Percentiles rank a stretch among this genome's conserved stretches.
Conservation (phyloP, 2,888 invertebrate species). For the Cerastis leucographa region DNA sequence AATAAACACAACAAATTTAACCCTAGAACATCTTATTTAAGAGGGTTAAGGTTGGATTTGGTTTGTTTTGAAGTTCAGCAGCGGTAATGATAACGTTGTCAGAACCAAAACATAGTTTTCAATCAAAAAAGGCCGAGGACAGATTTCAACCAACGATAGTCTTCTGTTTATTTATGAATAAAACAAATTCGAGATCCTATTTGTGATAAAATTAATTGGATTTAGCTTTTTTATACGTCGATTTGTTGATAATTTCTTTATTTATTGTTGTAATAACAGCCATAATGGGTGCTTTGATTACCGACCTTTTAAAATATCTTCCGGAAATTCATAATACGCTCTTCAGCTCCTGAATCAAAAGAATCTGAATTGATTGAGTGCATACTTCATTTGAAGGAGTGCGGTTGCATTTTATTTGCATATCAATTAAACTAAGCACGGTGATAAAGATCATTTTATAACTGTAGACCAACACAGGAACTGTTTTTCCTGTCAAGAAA, state of each 20-base stretch:
- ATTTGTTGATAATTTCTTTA: constrained; percentile 68
- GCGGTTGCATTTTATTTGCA: constrained; percentile 36
- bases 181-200: constrained; percentile 73
- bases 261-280: constrained; percentile 60
- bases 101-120: constrained; percentile 69
- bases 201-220: constrained; percentile 71
- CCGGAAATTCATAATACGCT: constrained; percentile 60
- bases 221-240: constrained; percentile 65
- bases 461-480: not conserved
- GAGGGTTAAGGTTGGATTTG: constrained; percentile 5
- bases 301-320: constrained; percentile 45
- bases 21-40: not conserved
- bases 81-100: constrained; percentile 39
- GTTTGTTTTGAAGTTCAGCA: not conserved
- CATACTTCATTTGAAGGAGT: constrained; percentile 5
- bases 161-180: constrained; percentile 68
- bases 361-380: constrained; percentile 34
- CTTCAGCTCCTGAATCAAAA: constrained; percentile 48
- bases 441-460: not conserved
- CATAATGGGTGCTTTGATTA: constrained; percentile 59
- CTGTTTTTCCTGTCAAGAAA: not conserved
- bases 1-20: not conserved
- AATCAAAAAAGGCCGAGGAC: constrained; percentile 77
- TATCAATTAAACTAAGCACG: constrained; percentile 21
- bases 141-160: constrained; percentile 76